Evolutionary conservation across 2,888 invertebrate species (phyloP).

Genomic region (Drosophila helvetica): DNA sequence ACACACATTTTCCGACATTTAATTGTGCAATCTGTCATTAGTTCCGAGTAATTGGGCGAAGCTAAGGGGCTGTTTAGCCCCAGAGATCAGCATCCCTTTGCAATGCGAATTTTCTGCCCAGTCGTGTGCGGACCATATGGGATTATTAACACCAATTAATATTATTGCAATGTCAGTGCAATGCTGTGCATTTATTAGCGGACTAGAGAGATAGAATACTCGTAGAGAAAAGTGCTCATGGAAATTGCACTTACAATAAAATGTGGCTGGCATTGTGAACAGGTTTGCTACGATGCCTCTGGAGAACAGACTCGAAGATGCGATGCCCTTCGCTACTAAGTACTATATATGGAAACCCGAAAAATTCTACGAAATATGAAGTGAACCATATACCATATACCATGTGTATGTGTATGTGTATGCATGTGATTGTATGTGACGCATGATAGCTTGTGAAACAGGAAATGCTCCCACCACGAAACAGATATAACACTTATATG

Average conservation of each 20-base stretch:
- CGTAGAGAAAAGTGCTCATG: slow-evolving; percentile 5
- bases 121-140: slow-evolving; percentile 39
- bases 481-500: slow-evolving; percentile 19
- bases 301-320: slow-evolving; percentile 18
- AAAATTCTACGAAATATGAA: neutral
- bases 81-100: slow-evolving; percentile 18
- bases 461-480: slow-evolving; percentile 1
- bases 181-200: slow-evolving; percentile 28
- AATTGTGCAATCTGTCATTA: neutral
- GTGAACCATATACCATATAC: neutral
- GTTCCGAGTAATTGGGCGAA: slow-evolving; percentile 7
- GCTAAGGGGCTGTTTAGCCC: slow-evolving; percentile 1
- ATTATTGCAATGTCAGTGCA: slow-evolving; percentile 28
- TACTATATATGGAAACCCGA: neutral
- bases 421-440: neutral
- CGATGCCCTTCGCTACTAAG: slow-evolving; percentile 32
- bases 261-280: slow-evolving; percentile 30
- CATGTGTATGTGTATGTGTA: neutral
- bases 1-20: slow-evolving; percentile 2
- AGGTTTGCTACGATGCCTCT: slow-evolving; percentile 22
- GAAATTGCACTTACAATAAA: slow-evolving; percentile 29
- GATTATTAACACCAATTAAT: slow-evolving; percentile 29
- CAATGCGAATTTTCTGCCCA: slow-evolving; percentile 20
- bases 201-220: neutral
- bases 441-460: slow-evolving; percentile 11